Conservation (phyloP, 2,888 invertebrate species). For the Onthophagus sagittarius region DNA sequence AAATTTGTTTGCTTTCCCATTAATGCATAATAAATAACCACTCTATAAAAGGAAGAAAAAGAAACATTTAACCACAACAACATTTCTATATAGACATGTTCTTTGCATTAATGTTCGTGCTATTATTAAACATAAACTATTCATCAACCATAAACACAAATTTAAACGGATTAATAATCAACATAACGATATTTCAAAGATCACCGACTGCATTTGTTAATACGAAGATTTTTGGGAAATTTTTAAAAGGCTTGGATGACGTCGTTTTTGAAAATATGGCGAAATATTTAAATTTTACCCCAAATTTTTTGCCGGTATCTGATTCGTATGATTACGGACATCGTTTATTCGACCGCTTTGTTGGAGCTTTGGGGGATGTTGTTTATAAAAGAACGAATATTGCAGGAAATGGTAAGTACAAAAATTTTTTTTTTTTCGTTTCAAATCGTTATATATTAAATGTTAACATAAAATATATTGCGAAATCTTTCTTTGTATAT, state of each 20-base stretch:
- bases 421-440: too few species aligned
- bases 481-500: too few species aligned
- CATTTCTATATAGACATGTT: too few species aligned
- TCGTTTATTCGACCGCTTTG: conserved; percentile 7
- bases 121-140: too few species aligned
- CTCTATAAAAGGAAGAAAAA: too few species aligned
- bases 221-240: background rate
- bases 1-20: too few species aligned
- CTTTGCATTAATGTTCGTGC: too few species aligned
- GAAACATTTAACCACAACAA: too few species aligned
- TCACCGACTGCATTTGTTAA: background rate
- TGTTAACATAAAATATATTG: too few species aligned
- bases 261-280: background rate
- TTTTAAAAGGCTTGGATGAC: background rate
- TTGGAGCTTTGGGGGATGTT: conserved; percentile 44
- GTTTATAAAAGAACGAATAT: conserved; percentile 42
- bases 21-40: too few species aligned
- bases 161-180: background rate
- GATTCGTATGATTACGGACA: background rate
- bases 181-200: background rate
- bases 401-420: conserved; percentile 38
- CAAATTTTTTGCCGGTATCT: background rate
- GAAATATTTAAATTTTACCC: background rate
- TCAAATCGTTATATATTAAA: too few species aligned
- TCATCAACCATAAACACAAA: background rate